Evolutionary conservation across 92 coral and sea anemone genomes (phyloP).

Genomic region (Porites evermanni): DNA sequence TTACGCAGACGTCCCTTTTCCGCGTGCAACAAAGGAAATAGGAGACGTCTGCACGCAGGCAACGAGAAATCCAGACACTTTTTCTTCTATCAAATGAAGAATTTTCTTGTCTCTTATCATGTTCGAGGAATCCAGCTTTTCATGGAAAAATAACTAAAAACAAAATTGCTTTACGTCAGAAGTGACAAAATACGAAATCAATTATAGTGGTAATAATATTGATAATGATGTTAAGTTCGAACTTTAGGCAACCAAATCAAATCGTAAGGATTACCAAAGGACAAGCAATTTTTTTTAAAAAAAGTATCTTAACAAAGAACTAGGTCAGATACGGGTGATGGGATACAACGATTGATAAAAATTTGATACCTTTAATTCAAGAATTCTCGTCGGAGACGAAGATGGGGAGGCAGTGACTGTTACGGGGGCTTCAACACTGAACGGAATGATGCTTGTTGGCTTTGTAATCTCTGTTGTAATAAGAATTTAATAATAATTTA

Average conservation of each 20-base stretch:
- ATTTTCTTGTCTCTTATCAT: not conserved
- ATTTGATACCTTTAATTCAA: not conserved
- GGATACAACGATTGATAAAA: not conserved
- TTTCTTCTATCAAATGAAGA: not conserved
- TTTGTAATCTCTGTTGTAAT: not conserved
- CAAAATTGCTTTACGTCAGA: not conserved
- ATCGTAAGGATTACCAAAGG: no score
- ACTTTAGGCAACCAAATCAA: no score
- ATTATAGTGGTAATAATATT: not conserved
- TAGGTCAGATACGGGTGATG: no score
- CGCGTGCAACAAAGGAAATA: no score
- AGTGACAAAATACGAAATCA: not conserved
- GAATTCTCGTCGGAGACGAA: not conserved
- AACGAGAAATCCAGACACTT: no score
- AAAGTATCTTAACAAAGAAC: no score
- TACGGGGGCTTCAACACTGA: not conserved
- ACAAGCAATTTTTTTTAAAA: no score
- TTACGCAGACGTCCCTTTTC: no score
- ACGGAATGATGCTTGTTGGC: not conserved
- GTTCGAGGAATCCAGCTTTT: not conserved
- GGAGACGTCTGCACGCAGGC: no score
- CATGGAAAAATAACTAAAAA: not conserved
- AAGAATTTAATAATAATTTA: no score
- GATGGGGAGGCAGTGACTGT: slow-evolving; percentile 1
- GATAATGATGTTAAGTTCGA: no score